phyloP scores from a whole-genome alignment of 2,888 invertebrate species.

The Sussaba pulchella region DNA sequence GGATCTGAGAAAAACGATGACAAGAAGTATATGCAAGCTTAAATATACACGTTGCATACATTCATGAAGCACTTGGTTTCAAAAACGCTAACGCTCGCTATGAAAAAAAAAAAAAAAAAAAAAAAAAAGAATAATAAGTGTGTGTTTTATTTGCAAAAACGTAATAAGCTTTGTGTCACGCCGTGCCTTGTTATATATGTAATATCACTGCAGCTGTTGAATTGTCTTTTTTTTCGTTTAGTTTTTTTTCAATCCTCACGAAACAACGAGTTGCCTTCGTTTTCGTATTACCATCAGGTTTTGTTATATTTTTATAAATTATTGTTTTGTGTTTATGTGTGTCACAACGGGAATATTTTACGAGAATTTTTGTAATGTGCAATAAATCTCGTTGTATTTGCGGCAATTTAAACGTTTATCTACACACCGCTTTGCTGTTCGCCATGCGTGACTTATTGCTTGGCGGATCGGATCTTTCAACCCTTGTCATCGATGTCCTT shows the following conservation, averaged over 20 bases:
- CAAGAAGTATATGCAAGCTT: constrained; percentile 46
- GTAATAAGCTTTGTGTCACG: constrained; percentile 66
- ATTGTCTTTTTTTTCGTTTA: constrained; percentile 19
- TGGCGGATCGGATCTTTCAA: constrained; percentile 9
- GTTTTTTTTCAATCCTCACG: constrained; percentile 27
- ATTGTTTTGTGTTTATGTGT: neutral
- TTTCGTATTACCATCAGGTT: constrained; percentile 12
- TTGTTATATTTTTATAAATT: neutral
- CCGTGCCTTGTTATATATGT: constrained; percentile 59
- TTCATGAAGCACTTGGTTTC: constrained; percentile 53
- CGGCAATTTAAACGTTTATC: constrained; percentile 63
- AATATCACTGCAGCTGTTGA: constrained; percentile 40
- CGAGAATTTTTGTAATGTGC: constrained; percentile 56
- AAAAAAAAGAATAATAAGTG: constrained; percentile 4
- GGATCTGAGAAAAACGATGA: neutral
- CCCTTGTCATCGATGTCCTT: neutral
- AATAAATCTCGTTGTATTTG: constrained; percentile 69
- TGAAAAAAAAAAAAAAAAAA: constrained; percentile 30
- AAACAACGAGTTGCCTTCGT: constrained; percentile 23
- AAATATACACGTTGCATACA: constrained; percentile 41
- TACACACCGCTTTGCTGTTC: constrained; percentile 65
- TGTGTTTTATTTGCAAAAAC: constrained; percentile 31
- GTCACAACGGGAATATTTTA: constrained; percentile 16
- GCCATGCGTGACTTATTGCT: constrained; percentile 42
- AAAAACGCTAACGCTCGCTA: constrained; percentile 66